phyloP scores from a whole-genome alignment of 2,113 vertebrate genomes.

The Crocuta crocuta region DNA sequence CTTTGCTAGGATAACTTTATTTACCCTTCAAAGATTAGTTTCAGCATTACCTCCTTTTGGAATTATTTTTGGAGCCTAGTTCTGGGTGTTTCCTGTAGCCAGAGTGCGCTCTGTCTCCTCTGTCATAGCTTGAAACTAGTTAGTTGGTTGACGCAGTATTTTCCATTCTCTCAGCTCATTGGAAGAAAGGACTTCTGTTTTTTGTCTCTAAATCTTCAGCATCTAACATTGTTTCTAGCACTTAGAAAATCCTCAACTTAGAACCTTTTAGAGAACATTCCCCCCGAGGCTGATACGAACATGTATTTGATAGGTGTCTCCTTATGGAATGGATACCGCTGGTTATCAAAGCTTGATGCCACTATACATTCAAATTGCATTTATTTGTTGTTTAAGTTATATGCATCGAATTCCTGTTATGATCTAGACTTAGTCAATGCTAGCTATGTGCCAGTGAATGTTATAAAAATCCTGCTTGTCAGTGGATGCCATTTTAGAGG shows the following conservation, averaged over 20 bases:
- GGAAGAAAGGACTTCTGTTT: background rate
- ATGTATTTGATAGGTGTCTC: background rate
- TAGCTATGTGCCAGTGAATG: background rate
- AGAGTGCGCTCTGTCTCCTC: background rate
- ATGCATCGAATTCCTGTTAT: background rate
- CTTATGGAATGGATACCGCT: background rate
- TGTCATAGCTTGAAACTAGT: background rate
- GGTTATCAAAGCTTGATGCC: background rate
- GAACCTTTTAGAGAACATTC: background rate
- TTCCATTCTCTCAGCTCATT: background rate
- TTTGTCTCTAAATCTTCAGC: background rate
- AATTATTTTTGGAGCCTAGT: conserved; percentile 52
- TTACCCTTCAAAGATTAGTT: conserved; percentile 4
- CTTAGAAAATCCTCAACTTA: background rate
- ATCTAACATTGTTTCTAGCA: background rate
- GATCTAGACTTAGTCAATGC: background rate
- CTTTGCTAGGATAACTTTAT: conserved; percentile 35
- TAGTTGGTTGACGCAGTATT: background rate
- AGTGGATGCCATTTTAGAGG: background rate
- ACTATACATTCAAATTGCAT: background rate
- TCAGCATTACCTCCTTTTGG: background rate
- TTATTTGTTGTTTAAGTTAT: conserved; percentile 17
- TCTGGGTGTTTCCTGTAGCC: conserved; percentile 14
- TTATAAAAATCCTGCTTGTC: background rate
- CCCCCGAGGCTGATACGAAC: background rate